These are phyloP conservation scores for Scaptodrosophila latifasciaeformis DNA, from an alignment of 2,888 invertebrate genomes.

Conservation along the genomic window DNA sequence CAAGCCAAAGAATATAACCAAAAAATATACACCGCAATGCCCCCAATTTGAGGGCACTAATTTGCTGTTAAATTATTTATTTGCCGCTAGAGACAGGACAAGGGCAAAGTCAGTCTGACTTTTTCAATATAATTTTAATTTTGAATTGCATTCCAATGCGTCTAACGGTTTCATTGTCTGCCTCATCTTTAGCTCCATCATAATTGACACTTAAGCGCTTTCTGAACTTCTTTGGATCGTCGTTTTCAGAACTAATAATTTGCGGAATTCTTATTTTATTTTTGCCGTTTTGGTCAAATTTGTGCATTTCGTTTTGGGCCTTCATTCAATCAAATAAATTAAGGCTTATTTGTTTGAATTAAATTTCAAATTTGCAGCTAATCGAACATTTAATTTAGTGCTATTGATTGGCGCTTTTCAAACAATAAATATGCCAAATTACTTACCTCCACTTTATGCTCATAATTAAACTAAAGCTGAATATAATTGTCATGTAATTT, in stretches of 20 bases:
- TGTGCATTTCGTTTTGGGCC: conserved; percentile 4
- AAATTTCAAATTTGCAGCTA: conserved; percentile 6
- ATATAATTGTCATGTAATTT: no score
- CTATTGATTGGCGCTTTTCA: no score
- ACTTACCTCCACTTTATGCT: no score
- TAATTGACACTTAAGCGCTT: neutral
- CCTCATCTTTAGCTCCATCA: conserved; percentile 12
- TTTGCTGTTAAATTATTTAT: conserved; percentile 64
- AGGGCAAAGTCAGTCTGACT: neutral
- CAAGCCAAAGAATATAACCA: conserved; percentile 21
- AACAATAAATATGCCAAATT: no score
- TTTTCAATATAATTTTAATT: conserved; percentile 18
- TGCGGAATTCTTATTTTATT: conserved; percentile 39
- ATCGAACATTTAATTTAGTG: conserved; percentile 12
- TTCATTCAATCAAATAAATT: conserved; percentile 55
- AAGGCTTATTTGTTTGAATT: conserved; percentile 34
- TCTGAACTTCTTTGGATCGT: conserved; percentile 25
- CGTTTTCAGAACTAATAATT: conserved; percentile 46
- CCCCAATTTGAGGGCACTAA: conserved; percentile 64
- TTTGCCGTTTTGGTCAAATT: conserved; percentile 23
- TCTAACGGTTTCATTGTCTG: conserved; percentile 57
- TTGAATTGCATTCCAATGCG: conserved; percentile 60
- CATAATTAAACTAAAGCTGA: no score
- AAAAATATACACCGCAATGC: conserved; percentile 62
- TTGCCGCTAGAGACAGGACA: conserved; percentile 29